A percentile compares a stretch with the other conserved stretches of the same genome.
phyloP scores from a whole-genome alignment of 2,888 invertebrate genomes.

The Elmis aenea region DNA sequence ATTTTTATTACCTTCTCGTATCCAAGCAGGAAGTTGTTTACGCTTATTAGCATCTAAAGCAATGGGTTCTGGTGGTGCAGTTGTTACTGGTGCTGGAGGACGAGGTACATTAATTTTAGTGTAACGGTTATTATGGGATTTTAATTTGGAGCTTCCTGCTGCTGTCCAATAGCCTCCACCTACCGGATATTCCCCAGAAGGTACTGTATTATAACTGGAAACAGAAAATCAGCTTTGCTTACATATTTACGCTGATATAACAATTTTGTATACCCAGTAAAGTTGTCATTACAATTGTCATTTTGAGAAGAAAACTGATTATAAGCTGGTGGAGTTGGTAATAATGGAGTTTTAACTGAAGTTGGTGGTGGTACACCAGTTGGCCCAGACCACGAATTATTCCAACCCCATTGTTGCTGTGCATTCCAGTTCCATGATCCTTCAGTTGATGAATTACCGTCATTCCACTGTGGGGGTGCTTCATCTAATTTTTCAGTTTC shows the following conservation, averaged over 20 bases:
- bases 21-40: slow-evolving; percentile 94
- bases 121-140: slow-evolving; percentile 43
- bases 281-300: slow-evolving; percentile 23
- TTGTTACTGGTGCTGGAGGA: slow-evolving; percentile 25
- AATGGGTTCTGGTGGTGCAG: slow-evolving; percentile 28
- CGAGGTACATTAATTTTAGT: slow-evolving; percentile 44
- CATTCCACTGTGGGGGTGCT: slow-evolving; percentile 23
- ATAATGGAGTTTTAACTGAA: slow-evolving; percentile 37
- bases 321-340: slow-evolving; percentile 40
- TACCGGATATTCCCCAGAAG: slow-evolving; percentile 21
- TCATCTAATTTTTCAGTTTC: slow-evolving; percentile 68
- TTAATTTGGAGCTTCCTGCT: slow-evolving; percentile 37
- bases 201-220: slow-evolving; percentile 24
- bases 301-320: slow-evolving; percentile 33
- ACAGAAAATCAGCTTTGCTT: slow-evolving; percentile 2
- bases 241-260: slow-evolving; percentile 1
- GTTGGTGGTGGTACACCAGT: slow-evolving; percentile 43
- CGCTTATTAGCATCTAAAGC: slow-evolving; percentile 78
- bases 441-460: slow-evolving; percentile 22
- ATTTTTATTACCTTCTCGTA: slow-evolving; percentile 91
- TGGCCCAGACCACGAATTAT: slow-evolving; percentile 41
- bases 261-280: not conserved
- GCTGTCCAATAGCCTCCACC: slow-evolving; percentile 39
- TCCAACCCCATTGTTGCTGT: slow-evolving; percentile 47
- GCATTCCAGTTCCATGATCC: slow-evolving; percentile 41